Evolutionary conservation across 2,113 vertebrate genomes (phyloP), one percentile per base, ranked within the genome.

Genomic region (Chlamydotis undulata): DNA sequence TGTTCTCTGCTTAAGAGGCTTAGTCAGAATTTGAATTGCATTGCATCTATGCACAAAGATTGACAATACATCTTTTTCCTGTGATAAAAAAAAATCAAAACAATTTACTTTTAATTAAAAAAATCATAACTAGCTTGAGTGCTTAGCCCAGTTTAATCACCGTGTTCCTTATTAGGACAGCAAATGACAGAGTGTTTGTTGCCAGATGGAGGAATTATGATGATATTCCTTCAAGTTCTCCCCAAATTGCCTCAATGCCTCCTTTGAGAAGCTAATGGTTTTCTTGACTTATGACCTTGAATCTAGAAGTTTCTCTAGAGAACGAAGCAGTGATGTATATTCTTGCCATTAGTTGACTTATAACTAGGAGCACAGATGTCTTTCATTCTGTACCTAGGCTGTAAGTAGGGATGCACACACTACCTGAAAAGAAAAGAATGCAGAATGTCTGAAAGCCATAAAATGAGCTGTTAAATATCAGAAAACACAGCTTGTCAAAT

Each of bases 101-200:
- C 10, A 50, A 83, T 70, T 83, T 94, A 1, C 16, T 70, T 83
- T 93, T 84, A 94, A 93, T 96, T 93, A 94, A 95, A 96, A 93
- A 93, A 95, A 79, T 64, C 52, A 69, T 52, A 84, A 70, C 49
- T 81, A 90, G 12, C 21, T 12, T 52, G 47, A 74, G 57, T 87
- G 79, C 26, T 93, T 67, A 91, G 77, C 43, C 69, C n/a, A 84
- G 76, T 96, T 86, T 95, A 93, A 96, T 97, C 61, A 95, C 59
- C 0, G 0, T 87, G 24, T 71, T 92, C 69, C 43, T 50, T 78
- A 70, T 68, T 88, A 92, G 37, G 61, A 90, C 29, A 82, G 63
- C 64, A 94, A 94, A 97, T 89, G 78, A 93, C 50, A 91, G 45
- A 81, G 12, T 59, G 35, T 77, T 95, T 84, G 53, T 90, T 2